Base-by-base conservation (phyloP, 2,888 invertebrate genomes). In the Sclerodermus sp. region DNA sequence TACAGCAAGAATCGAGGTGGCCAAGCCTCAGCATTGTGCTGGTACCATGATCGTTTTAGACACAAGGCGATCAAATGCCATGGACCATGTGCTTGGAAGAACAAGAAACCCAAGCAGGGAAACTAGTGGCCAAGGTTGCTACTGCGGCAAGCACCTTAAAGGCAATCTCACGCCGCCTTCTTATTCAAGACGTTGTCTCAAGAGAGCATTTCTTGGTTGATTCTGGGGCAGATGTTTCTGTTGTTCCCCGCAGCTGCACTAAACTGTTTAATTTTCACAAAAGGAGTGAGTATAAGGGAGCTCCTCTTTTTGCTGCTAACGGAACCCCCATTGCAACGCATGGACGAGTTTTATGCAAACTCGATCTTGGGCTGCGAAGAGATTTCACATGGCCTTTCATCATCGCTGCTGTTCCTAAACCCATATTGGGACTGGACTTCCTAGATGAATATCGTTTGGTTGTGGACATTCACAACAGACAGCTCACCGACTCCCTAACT, bases 301-400 rank as follows among this genome's bases (percentile, higher is more conserved):
- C n/a, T n/a, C n/a, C 15, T n/a, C 15, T 44, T 10, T n/a, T 29
- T 5, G 44, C 44, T 17, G 34, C 44, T 1, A 44, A 44, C 44
- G 44, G 36, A 3, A 36, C 34, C 12, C 14, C 44, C 1, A 44
- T 44, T 29, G 36, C 37, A 16, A 45, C 45, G 10, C 38, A 37
- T 16, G 29, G 45, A 2, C 5, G 29, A 5, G n/a, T 37, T 1
- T 29, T 16, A 15, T 1, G 23, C 10, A 18, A 16, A 8, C 12
- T 45, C 9, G 5, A 36, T n/a, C 37, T 37, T 12, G 45, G 37
- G 0, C 17, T 43, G 1, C 10, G 43, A 1, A 13, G 37, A 9
- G 34, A 43, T n/a, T 34, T 43, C n/a, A 12, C 16, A 5, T 32
- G 43, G 23, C 9, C 10, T 1, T 45, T 45, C n/a, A 38, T 36